Evolutionary conservation across 2,797 vertebrate genomes (phyloP).

Genomic region (Enteromius fasciolatus): DNA sequence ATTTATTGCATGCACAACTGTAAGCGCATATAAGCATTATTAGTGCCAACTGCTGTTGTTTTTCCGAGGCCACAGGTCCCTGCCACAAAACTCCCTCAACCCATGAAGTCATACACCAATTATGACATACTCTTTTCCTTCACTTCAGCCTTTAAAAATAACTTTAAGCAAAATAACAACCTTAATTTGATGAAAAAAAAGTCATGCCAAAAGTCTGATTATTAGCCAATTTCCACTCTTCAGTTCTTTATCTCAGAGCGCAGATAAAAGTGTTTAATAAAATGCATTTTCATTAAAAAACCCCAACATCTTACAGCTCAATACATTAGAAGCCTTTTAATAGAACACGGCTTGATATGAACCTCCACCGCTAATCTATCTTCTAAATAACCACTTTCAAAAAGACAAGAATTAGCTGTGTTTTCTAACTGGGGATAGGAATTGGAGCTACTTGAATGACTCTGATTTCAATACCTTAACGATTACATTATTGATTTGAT

Average conservation of each 20-base stretch:
- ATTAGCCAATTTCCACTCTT: conserved; percentile 21
- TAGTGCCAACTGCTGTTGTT: conserved; percentile 46
- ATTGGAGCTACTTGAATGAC: background rate
- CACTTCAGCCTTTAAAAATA: conserved; percentile 19
- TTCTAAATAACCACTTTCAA: conserved; percentile 34
- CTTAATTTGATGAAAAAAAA: background rate
- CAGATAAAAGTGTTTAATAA: background rate
- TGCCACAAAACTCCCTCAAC: conserved; percentile 21
- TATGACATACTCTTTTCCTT: conserved; percentile 3
- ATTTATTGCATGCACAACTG: conserved; percentile 12
- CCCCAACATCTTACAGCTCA: background rate
- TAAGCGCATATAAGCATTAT: conserved; percentile 36
- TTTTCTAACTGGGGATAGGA: conserved; percentile 14
- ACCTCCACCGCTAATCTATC: conserved; percentile 24
- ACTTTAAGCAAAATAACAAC: conserved; percentile 5
- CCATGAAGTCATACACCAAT: conserved; percentile 22
- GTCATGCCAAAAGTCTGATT: background rate
- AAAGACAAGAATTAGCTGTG: conserved; percentile 46
- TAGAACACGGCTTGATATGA: conserved; percentile 39
- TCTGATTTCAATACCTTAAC: background rate
- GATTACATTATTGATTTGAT: background rate
- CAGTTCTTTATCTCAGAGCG: conserved; percentile 13
- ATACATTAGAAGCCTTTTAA: conserved; percentile 31
- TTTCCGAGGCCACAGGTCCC: conserved; percentile 27
- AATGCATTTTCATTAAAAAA: background rate